Base-by-base conservation (phyloP, 1,140 invertebrate genomes). In the Protaetia brevitarsis region DNA sequence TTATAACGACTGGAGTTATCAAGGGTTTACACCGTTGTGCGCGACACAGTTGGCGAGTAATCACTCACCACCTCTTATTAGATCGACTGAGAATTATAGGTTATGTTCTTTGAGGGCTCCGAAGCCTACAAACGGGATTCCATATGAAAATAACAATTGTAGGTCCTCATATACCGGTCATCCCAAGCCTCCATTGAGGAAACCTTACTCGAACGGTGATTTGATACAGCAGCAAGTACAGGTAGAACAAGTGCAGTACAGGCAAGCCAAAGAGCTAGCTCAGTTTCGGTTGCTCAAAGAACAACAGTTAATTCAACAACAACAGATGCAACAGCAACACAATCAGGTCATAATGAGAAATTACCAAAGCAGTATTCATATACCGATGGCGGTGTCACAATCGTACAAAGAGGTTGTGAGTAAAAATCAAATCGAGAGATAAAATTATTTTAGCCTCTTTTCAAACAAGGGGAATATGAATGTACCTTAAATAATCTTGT, bases 261-360 rank as follows among this genome's bases (percentile, higher is more conserved):
- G 71, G 26, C 69, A 71, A 61, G 62, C 69, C 11, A 66, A 66
- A 16, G 74, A 76, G 51, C 74, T 72, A 56, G 74, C 74, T 58
- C 75, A 76, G 64, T 76, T 74, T 64, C 71, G 73, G 63, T 69
- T 71, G 56, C 66, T 66, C 7, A 73, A 70, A 65, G 75, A 75
- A 62, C 74, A 76, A 69, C 66, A 74, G 37, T 59, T 74, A 28
- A 60, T 70, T 4, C 71, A 75, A 59, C 69, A 73, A 41, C 74
- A 76, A 56, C 71, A 69, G 60, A 51, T 66, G 66, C 36, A 68
- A 58, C 64, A 58, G 41, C 41, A 51, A 10, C 41, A 51, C 26
- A 51, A 23, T 19, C 30, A 69, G 26, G 57, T 59, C 11, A 13
- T 59, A 62, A 59, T 37, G n/a, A 71, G 71, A 45, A 70, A 67